Percentiles rank a stretch among this genome's conserved stretches.
These are phyloP conservation scores for Pristionchus exspectatus DNA, from an alignment of 2,888 invertebrate species.

Conservation along the genomic window DNA sequence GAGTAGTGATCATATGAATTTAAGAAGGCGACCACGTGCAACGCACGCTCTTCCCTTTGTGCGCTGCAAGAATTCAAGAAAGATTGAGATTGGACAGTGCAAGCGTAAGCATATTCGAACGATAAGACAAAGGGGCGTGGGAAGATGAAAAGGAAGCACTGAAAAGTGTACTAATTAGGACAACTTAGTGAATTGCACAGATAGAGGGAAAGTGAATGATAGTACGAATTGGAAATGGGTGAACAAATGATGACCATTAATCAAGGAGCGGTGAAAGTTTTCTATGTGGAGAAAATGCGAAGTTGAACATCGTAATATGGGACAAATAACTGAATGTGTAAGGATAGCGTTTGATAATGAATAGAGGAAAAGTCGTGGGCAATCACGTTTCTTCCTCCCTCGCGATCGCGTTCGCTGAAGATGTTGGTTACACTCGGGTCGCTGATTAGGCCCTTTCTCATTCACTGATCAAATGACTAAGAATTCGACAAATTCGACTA, in stretches of 20 bases:
- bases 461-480: background rate
- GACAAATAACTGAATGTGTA: background rate
- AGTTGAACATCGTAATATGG: background rate
- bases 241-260: background rate
- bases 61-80: background rate
- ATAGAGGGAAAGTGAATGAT: background rate
- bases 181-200: background rate
- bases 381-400: background rate
- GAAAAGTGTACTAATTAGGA: background rate
- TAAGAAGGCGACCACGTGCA: background rate
- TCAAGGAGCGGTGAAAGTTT: background rate
- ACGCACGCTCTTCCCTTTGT: background rate
- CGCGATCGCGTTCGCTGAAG: background rate
- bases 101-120: background rate
- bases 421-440: slow-evolving; percentile 5
- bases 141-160: background rate
- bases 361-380: background rate
- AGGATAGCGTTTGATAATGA: background rate
- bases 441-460: background rate
- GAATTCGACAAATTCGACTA: background rate
- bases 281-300: background rate
- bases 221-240: background rate
- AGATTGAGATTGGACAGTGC: background rate
- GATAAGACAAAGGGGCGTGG: background rate
- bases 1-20: too few species aligned